A percentile compares a stretch with the other conserved stretches of the same genome.
These are phyloP conservation scores for Eristalis arbustorum DNA, from an alignment of 2,888 invertebrate species.

Conservation along the genomic window DNA sequence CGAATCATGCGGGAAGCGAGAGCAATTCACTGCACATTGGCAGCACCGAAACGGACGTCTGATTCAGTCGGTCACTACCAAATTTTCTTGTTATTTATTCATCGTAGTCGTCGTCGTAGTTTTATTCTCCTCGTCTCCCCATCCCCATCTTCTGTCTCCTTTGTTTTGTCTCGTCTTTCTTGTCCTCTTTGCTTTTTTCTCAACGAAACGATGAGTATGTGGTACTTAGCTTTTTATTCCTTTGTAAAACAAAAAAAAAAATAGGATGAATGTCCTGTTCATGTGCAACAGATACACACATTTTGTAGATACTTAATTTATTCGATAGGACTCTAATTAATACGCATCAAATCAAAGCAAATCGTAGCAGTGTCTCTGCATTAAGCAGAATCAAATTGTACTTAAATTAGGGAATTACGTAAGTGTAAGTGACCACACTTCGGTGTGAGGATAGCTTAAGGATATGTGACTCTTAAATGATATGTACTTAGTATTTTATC, in stretches of 20 bases:
- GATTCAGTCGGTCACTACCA: slow-evolving; percentile 72
- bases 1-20: slow-evolving; percentile 68
- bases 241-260: too few relatives aligned
- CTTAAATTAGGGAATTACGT: neutral
- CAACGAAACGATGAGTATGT: slow-evolving; percentile 25
- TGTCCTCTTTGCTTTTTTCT: neutral
- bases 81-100: slow-evolving; percentile 45
- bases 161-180: neutral
- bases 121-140: slow-evolving; percentile 17
- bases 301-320: neutral
- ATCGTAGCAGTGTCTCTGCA: neutral
- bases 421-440: neutral
- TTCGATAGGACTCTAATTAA: slow-evolving; percentile 5
- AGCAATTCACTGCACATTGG: slow-evolving; percentile 72
- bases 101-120: slow-evolving; percentile 17
- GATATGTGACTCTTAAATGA: neutral
- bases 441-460: neutral
- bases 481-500: slow-evolving; percentile 28
- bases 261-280: slow-evolving; percentile 6
- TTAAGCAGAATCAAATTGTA: slow-evolving; percentile 22
- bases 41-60: slow-evolving; percentile 79
- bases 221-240: slow-evolving; percentile 61
- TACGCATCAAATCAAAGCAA: slow-evolving; percentile 17
- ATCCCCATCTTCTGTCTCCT: neutral
- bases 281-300: neutral